Conservation (phyloP, 2,113 vertebrate genomes). For the Gallinago paraguaiae region DNA sequence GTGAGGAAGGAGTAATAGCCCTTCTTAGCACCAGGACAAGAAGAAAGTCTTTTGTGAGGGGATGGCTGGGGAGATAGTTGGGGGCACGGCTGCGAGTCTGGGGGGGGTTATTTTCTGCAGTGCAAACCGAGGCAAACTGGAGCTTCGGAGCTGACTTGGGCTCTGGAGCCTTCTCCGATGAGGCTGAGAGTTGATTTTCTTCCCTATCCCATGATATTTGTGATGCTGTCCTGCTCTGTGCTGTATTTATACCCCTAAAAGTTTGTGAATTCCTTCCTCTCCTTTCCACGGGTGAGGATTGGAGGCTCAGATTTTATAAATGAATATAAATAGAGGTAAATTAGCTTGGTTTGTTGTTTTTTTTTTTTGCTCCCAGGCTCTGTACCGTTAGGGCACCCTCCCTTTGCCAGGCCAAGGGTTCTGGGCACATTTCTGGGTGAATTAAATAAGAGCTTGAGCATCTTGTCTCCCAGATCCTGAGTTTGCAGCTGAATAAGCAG, state of each 20-base stretch:
- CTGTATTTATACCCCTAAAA: neutral
- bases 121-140: neutral
- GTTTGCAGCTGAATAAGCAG: neutral
- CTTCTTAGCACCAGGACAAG: constrained; percentile 16
- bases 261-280: neutral
- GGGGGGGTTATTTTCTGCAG: neutral
- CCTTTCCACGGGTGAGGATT: neutral
- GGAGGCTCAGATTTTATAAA: neutral
- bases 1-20: constrained; percentile 41
- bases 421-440: neutral
- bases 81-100: neutral
- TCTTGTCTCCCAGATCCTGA: neutral
- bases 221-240: rapidly evolving
- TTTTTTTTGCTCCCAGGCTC: neutral
- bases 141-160: neutral
- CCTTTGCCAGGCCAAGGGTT: neutral
- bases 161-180: neutral
- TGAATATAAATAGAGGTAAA: neutral
- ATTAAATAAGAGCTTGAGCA: neutral
- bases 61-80: neutral
- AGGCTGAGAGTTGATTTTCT: neutral
- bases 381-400: neutral
- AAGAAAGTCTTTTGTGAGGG: neutral
- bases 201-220: neutral
- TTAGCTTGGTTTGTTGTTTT: neutral